Conservation (phyloP, 2,797 vertebrate species). For the Eulemur mongoz region DNA sequence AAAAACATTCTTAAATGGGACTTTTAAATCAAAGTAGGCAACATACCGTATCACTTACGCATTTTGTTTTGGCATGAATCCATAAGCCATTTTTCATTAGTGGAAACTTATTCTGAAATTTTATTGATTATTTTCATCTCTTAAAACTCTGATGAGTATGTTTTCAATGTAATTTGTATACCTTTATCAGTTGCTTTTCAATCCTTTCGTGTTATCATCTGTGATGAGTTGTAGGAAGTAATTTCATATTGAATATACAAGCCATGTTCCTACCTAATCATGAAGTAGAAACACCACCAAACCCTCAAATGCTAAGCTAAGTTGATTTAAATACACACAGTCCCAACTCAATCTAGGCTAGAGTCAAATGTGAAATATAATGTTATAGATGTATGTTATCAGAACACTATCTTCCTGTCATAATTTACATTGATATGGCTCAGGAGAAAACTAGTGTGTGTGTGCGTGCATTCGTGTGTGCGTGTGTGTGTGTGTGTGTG, state of each 20-base stretch:
- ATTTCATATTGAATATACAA: neutral
- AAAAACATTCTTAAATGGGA: neutral
- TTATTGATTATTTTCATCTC: neutral
- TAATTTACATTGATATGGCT: neutral
- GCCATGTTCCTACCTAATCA: neutral
- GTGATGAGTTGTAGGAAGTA: neutral
- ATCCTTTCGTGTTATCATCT: neutral
- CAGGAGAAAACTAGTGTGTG: neutral
- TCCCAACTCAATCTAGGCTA: neutral
- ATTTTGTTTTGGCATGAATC: neutral
- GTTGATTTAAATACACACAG: neutral
- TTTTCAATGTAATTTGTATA: neutral
- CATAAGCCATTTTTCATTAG: neutral
- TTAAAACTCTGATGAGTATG: neutral
- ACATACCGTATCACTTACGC: neutral
- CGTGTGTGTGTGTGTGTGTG: too few species aligned
- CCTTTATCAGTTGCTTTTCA: slow-evolving; percentile 19
- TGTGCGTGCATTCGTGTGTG: neutral
- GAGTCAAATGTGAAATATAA: neutral
- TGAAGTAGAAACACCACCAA: neutral
- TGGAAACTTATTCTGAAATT: slow-evolving; percentile 1
- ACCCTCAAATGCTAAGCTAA: neutral
- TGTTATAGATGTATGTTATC: neutral
- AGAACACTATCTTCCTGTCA: neutral
- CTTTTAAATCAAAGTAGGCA: neutral